Percentiles rank a stretch among this genome's conserved stretches.
Conservation (phyloP, 2,888 invertebrate genomes). For the Operophtera brumata region DNA sequence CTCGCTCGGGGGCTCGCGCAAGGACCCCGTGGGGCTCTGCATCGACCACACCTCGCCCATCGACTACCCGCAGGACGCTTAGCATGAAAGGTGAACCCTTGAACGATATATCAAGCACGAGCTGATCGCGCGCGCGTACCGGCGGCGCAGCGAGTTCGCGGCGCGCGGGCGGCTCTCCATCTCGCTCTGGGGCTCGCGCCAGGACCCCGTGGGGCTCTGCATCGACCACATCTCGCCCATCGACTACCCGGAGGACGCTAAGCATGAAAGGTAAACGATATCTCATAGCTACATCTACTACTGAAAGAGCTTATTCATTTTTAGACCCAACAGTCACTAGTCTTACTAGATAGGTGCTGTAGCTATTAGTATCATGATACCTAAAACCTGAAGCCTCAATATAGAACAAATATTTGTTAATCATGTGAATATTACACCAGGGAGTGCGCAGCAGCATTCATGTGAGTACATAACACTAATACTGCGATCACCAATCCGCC, state of each 20-base stretch:
- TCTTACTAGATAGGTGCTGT: no score
- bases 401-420: no score
- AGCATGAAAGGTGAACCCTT: constrained; percentile 63
- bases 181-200: constrained; percentile 91
- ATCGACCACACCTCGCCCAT: constrained; percentile 66
- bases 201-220: constrained; percentile 92
- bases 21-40: constrained; percentile 92
- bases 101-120: constrained; percentile 86
- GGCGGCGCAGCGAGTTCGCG: constrained; percentile 91
- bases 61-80: constrained; percentile 66
- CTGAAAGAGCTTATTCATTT: no score
- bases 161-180: constrained; percentile 92
- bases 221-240: constrained; percentile 67
- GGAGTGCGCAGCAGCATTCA: no score
- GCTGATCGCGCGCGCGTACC: constrained; percentile 94
- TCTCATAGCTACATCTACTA: no score
- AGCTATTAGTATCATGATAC: no score
- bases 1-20: constrained; percentile 91
- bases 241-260: constrained; percentile 66
- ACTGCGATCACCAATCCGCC: no score
- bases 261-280: constrained; percentile 70
- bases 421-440: no score
- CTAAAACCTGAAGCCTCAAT: no score
- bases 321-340: no score
- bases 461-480: no score